phyloP scores from a whole-genome alignment of 35 echinoderm and acorn worm species.

The Holothuria glaberrima region DNA sequence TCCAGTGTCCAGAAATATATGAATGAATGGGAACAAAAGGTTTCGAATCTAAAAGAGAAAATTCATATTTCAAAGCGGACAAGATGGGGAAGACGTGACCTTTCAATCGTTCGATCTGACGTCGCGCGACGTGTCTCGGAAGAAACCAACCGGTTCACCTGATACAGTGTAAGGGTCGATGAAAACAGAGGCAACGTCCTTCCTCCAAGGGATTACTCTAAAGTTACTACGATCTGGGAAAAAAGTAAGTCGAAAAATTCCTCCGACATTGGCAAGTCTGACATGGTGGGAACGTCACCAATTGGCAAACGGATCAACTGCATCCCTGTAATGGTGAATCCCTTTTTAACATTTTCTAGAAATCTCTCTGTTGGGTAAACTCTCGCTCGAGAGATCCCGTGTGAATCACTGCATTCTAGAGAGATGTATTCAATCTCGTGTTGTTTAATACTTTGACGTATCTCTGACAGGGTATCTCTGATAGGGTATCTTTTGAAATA shows the following conservation, averaged over 20 bases:
- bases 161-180: background rate
- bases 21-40: no score
- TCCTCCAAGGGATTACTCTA: conserved; percentile 18
- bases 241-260: conserved; percentile 18
- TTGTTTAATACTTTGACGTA: background rate
- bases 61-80: no score
- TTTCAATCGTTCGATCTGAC: background rate
- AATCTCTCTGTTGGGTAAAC: background rate
- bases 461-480: no score
- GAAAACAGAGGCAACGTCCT: background rate
- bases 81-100: conserved; percentile 15
- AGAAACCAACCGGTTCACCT: background rate
- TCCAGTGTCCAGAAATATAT: conserved; percentile 15
- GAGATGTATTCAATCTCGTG: conserved; percentile 17
- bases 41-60: no score
- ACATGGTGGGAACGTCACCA: background rate
- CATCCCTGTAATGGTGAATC: background rate
- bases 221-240: conserved; percentile 36
- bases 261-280: background rate
- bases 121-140: background rate
- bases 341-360: background rate
- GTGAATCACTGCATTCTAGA: conserved; percentile 10
- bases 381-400: conserved; percentile 1
- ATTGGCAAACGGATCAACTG: background rate
- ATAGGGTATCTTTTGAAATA: no score